Evolutionary conservation across 2,113 vertebrate genomes (phyloP).

Genomic region (Drymodes brunneopygia): DNA sequence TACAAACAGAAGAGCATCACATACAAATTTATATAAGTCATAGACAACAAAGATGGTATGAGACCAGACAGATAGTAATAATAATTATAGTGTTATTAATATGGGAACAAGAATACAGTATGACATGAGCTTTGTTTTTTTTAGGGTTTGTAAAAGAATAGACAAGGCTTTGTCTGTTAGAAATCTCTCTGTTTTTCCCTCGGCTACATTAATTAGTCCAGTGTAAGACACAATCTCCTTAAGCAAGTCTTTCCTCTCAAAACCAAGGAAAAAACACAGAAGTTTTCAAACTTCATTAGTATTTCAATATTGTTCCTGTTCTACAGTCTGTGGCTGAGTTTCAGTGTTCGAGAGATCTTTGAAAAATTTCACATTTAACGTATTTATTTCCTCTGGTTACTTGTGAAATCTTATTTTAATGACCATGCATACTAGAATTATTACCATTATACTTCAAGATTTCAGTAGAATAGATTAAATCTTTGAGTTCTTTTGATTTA

Average conservation of each 20-base stretch:
- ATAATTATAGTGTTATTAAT: not conserved
- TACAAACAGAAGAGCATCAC: not conserved
- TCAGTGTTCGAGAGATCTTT: not conserved
- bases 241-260: not conserved
- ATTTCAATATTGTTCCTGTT: not conserved
- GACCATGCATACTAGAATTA: slow-evolving; percentile 23
- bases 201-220: not conserved
- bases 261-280: not conserved
- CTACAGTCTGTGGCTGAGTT: not conserved
- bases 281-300: not conserved
- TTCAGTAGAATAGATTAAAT: slow-evolving; percentile 36
- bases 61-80: not conserved
- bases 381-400: slow-evolving; percentile 45
- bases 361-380: not conserved
- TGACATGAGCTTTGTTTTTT: not conserved
- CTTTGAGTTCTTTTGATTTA: slow-evolving; percentile 23
- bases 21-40: not conserved
- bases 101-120: not conserved
- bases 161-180: not conserved
- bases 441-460: slow-evolving; percentile 6
- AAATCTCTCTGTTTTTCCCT: not conserved
- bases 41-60: not conserved
- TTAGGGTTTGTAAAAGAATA: not conserved
- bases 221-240: not conserved
- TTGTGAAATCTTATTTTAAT: slow-evolving; percentile 51